A percentile compares a stretch with the other conserved stretches of the same genome.
Conservation (phyloP, 2,797 vertebrate species). For the Paratrypauchen microcephalus region DNA sequence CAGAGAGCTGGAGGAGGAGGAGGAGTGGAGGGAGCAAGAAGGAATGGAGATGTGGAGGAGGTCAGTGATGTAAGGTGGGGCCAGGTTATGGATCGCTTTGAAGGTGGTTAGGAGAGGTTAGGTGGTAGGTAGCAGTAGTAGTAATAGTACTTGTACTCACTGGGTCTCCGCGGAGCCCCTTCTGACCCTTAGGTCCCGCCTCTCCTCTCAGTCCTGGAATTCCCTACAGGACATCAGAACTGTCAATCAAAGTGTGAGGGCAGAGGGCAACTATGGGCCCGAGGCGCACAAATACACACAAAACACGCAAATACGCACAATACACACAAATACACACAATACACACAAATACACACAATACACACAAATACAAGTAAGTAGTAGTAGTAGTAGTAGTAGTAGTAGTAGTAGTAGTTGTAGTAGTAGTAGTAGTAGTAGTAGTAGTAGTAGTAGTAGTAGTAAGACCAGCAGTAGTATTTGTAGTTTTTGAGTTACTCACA, state of each 20-base stretch:
- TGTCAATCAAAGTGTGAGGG: conserved; percentile 36
- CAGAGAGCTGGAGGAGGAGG: too few species aligned
- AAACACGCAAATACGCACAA: too few species aligned
- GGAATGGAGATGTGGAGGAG: too few species aligned
- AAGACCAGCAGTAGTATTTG: not conserved
- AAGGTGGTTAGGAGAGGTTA: too few species aligned
- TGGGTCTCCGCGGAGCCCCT: conserved; percentile 84
- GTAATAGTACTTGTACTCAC: conserved; percentile 69
- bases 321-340: not conserved
- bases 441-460: not conserved
- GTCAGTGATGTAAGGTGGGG: too few species aligned
- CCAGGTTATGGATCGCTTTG: too few species aligned
- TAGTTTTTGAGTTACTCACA: conserved; percentile 67
- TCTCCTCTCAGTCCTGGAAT: conserved; percentile 77
- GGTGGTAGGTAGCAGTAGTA: too few species aligned
- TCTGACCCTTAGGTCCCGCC: conserved; percentile 73
- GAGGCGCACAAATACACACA: not conserved
- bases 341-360: not conserved
- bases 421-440: not conserved
- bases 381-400: too few species aligned
- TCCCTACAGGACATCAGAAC: conserved; percentile 72
- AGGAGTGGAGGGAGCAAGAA: too few species aligned
- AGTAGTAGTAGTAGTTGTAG: too few species aligned
- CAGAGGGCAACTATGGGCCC: conserved; percentile 28
- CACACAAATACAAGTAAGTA: not conserved